phyloP scores from a whole-genome alignment of 1,140 invertebrate genomes.

The Drosophila parabipectinata region DNA sequence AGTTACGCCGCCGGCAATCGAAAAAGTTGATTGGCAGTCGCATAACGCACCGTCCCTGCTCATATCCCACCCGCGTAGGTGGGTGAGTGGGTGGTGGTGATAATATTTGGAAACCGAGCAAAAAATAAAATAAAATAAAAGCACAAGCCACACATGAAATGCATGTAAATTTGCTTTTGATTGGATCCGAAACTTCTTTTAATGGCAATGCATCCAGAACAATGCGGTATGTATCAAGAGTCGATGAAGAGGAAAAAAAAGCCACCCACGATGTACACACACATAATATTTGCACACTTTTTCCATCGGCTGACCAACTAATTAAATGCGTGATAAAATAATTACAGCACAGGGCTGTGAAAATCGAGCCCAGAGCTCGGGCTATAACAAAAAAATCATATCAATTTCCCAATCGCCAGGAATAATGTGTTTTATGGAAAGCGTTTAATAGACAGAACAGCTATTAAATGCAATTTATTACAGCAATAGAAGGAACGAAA shows the following conservation, averaged over 20 bases:
- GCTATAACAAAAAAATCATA: background rate
- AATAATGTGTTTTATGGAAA: conserved; percentile 25
- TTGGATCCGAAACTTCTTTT: conserved; percentile 14
- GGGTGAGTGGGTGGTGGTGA: background rate
- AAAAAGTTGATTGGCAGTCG: conserved; percentile 68
- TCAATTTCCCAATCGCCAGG: background rate
- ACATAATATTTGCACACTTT: conserved; percentile 11
- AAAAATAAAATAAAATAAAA: conserved; percentile 25
- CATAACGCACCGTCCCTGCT: conserved; percentile 19
- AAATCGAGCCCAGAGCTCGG: conserved; percentile 23
- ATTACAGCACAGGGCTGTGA: conserved; percentile 33
- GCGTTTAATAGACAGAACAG: conserved; percentile 59
- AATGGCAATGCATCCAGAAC: conserved; percentile 14
- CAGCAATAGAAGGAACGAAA: conserved; percentile 44
- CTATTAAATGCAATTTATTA: conserved; percentile 74
- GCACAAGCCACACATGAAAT: conserved; percentile 22
- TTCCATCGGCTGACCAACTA: conserved; percentile 17
- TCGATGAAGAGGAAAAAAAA: too few relatives aligned
- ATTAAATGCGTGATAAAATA: conserved; percentile 51
- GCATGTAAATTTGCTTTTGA: conserved; percentile 45
- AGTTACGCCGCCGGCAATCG: conserved; percentile 54
- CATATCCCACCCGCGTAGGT: background rate
- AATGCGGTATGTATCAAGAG: background rate
- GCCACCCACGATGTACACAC: too few relatives aligned
- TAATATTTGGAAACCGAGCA: background rate